These are phyloP conservation scores for Ophion ventricosus DNA, from an alignment of 2,888 invertebrate genomes.

Conservation along the genomic window DNA sequence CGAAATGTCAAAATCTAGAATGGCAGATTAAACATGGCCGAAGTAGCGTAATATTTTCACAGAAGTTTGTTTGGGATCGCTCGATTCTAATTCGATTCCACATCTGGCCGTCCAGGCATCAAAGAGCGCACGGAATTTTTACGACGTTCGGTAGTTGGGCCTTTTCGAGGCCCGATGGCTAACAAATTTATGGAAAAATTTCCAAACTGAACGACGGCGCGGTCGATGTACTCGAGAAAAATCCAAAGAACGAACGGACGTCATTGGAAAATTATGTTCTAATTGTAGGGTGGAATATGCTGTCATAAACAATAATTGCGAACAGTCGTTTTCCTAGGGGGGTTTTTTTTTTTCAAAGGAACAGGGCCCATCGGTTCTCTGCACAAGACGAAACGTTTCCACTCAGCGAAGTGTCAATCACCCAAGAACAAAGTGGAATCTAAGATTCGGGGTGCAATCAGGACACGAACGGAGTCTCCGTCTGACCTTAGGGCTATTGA, in stretches of 20 bases:
- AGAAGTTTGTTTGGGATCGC: neutral
- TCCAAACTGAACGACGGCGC: neutral
- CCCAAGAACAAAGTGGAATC: no score
- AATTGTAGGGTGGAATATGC: neutral
- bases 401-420: no score
- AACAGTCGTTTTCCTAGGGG: no score
- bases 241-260: neutral
- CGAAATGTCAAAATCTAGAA: neutral
- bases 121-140: neutral
- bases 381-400: no score
- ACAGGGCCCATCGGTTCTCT: no score
- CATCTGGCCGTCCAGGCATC: no score
- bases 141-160: neutral
- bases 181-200: neutral
- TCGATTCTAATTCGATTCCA: neutral
- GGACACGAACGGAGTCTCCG: no score
- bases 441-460: no score
- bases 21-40: neutral
- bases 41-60: neutral
- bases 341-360: no score
- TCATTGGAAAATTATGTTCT: neutral
- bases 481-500: no score
- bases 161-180: neutral
- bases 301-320: neutral
- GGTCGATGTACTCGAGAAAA: neutral